These are phyloP conservation scores for Carassius carassius DNA, from an alignment of 2,113 vertebrate species.

Conservation along the genomic window DNA sequence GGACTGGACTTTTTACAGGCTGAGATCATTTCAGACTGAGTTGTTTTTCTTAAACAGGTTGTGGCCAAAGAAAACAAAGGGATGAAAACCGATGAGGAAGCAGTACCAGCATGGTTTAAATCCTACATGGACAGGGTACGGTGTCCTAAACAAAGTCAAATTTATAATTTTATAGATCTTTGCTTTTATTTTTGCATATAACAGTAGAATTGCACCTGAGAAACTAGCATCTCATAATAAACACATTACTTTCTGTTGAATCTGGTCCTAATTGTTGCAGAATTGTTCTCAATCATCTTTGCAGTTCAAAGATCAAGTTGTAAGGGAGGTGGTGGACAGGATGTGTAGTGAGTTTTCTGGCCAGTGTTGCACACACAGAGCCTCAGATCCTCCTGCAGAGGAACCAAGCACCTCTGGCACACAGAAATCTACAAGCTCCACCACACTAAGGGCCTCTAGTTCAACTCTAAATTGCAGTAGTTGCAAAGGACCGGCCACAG, in stretches of 20 bases:
- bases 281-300: background rate
- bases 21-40: background rate
- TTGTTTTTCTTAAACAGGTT: conserved; percentile 60
- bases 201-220: background rate
- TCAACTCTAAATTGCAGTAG: conserved; percentile 85
- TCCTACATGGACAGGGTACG: conserved; percentile 91
- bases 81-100: conserved; percentile 77
- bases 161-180: background rate
- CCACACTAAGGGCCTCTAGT: conserved; percentile 72
- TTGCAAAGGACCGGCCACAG: conserved; percentile 85
- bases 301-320: conserved; percentile 94
- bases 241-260: background rate
- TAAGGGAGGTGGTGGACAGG: conserved; percentile 92
- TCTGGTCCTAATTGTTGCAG: background rate
- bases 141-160: background rate
- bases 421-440: conserved; percentile 56
- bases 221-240: background rate
- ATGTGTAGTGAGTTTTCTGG: conserved; percentile 90
- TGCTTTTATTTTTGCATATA: background rate
- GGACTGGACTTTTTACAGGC: background rate
- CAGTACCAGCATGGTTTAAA: conserved; percentile 92
- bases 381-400: conserved; percentile 67
- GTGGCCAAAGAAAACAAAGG: conserved; percentile 72
- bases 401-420: conserved; percentile 58
- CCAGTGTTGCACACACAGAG: conserved; percentile 81